phyloP scores from a whole-genome alignment of 2,113 vertebrate species.

The Numenius arquata region DNA sequence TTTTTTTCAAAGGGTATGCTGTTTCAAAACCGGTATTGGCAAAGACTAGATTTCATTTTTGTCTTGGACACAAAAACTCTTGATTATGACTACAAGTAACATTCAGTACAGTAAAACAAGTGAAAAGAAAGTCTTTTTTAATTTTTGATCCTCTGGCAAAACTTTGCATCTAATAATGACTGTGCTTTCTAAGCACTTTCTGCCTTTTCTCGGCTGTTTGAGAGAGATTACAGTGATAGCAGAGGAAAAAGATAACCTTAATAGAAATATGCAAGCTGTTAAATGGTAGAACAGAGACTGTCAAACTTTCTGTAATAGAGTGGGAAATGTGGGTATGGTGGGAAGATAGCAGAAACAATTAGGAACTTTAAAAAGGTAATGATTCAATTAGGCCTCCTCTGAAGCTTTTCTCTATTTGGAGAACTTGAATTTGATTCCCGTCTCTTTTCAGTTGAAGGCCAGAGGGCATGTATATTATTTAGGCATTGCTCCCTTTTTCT shows the following conservation, averaged over 20 bases:
- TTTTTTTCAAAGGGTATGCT: not conserved
- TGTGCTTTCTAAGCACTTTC: not conserved
- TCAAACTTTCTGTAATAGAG: not conserved
- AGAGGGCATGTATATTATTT: slow-evolving; percentile 1
- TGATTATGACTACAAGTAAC: not conserved
- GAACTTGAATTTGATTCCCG: not conserved
- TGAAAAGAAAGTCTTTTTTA: not conserved
- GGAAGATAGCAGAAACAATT: slow-evolving; percentile 2
- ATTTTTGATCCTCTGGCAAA: not conserved
- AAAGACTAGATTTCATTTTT: not conserved
- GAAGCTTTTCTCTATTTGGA: not conserved
- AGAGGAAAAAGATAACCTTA: not conserved
- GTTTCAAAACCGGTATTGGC: not conserved
- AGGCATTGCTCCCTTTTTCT: not conserved
- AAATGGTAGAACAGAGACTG: not conserved
- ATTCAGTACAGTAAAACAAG: not conserved
- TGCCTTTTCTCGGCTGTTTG: not conserved
- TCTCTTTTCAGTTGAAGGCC: not conserved
- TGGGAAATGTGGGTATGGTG: not conserved
- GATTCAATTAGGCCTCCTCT: slow-evolving; percentile 11
- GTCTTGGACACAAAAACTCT: not conserved
- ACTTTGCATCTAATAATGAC: not conserved
- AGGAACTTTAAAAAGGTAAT: not conserved
- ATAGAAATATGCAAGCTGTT: not conserved
- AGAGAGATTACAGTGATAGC: not conserved